Percentiles rank a stretch among this genome's conserved stretches.
Conservation (phyloP, 2,888 invertebrate species). For the Himalopsyche kuldschensis region DNA sequence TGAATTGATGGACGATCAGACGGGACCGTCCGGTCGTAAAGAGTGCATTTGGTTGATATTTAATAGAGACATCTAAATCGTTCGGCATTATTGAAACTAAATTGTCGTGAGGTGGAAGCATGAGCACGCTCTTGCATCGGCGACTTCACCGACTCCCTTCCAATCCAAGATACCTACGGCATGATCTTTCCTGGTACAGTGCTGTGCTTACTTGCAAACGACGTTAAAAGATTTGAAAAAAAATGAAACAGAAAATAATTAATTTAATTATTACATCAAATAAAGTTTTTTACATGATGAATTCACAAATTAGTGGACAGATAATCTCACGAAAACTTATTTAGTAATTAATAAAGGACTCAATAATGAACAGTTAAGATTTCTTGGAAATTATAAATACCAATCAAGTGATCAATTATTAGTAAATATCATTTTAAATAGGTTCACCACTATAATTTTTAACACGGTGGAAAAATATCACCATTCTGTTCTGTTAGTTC, state of each 20-base stretch:
- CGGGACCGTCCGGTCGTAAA: background rate
- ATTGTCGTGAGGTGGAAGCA: slow-evolving; percentile 38
- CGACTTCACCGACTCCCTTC: background rate
- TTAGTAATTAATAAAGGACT: too few species aligned
- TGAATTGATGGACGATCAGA: background rate
- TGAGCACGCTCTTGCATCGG: slow-evolving; percentile 3
- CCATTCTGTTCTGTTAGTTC: too few species aligned
- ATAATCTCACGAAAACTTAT: too few species aligned
- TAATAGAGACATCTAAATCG: slow-evolving; percentile 37
- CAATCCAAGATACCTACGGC: background rate
- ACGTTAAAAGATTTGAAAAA: background rate
- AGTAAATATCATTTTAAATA: too few species aligned
- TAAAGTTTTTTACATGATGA: too few species aligned
- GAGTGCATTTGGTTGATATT: background rate
- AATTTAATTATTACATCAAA: too few species aligned
- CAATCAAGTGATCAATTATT: too few species aligned
- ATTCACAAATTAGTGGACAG: too few species aligned
- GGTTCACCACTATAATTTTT: too few species aligned
- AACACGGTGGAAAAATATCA: too few species aligned
- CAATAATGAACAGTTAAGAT: too few species aligned
- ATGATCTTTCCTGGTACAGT: background rate
- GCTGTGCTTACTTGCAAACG: background rate
- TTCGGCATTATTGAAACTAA: slow-evolving; percentile 35
- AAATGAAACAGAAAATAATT: background rate
- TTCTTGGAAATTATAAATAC: too few species aligned